phyloP scores from a whole-genome alignment of 2,113 vertebrate species.

The Coryphaenoides rupestris region DNA sequence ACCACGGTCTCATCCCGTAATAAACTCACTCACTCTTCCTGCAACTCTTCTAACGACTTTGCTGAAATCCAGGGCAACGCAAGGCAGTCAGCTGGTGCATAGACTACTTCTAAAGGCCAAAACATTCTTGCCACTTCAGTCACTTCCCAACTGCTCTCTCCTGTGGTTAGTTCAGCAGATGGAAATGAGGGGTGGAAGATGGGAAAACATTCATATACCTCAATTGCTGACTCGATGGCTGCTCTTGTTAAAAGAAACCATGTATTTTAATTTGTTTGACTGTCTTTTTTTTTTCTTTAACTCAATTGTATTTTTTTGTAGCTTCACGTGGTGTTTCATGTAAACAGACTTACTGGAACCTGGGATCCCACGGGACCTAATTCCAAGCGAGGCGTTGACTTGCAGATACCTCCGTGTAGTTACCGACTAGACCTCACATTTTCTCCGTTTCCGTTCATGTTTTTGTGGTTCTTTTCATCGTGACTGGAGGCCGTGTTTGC shows the following conservation, averaged over 20 bases:
- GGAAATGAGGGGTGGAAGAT: constrained; percentile 17
- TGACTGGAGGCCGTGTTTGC: constrained; percentile 37
- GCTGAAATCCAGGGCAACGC: too few relatives aligned
- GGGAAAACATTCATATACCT: constrained; percentile 48
- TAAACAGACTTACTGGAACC: constrained; percentile 34
- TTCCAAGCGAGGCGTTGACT: constrained; percentile 41
- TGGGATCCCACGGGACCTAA: constrained; percentile 35
- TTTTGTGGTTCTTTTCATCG: constrained; percentile 34
- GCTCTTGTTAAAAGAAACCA: constrained; percentile 43
- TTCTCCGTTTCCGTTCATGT: constrained; percentile 26
- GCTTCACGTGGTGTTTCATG: constrained; percentile 18
- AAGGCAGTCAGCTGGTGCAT: too few relatives aligned
- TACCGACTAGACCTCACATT: constrained; percentile 31
- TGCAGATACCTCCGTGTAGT: constrained; percentile 40
- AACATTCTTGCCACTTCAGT: too few relatives aligned
- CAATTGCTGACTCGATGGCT: constrained; percentile 43
- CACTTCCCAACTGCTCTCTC: constrained; percentile 20
- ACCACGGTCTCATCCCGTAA: too few relatives aligned
- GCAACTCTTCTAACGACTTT: neutral
- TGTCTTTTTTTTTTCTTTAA: constrained; percentile 12
- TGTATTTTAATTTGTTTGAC: constrained; percentile 15
- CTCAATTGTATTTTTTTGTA: constrained; percentile 22
- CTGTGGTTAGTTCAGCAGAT: constrained; percentile 13
- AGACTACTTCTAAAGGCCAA: too few relatives aligned
- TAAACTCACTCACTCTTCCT: neutral